Evolutionary conservation across 1,140 invertebrate genomes (phyloP), one percentile per base, ranked within the genome.

Genomic region (Adoxophyes honmai): DNA sequence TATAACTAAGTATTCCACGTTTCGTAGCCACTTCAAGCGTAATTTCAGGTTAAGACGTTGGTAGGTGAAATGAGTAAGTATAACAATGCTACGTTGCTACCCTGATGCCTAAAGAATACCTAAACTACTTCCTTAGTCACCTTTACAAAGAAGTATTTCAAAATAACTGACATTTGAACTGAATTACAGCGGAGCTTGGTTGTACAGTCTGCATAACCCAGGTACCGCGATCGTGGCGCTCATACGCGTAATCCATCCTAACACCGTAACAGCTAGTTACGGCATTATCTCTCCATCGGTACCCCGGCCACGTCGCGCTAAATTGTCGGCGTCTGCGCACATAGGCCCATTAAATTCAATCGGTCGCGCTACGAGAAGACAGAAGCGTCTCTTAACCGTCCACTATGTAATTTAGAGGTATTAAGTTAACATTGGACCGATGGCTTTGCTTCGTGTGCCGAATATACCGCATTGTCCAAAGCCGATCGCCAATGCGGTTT

Each of bases 341-440:
- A 78, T 78, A 73, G 75, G 64, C 56, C 65, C 70, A 81, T 78
- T 78, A 81, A 72, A 81, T 73, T 78, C 71, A 75, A 81, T 77
- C 70, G 70, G 55, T 60, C 57, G 16, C 52, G 55, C 60, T 56
- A 62, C 64, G 54, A 54, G 60, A 58, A 8, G 54, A 74, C 73
- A 73, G 70, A 63, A 76, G 77, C 77, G 73, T 70, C 73, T 68
- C 74, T 70, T 71, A 64, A 15, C 35, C 52, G 14, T 55, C 57
- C 59, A 59, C 70, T 71, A 71, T 80, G 64, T 78, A 80, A 80
- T 80, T 80, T 80, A 60, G 63, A 52, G 65, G 56, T 76, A 80
- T 80, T 78, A 77, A 74, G 52, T 62, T 60, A 67, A 70, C 67
- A 65, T 38, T 13, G 48, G 13, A 21, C 39, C 34, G 18, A 39